These are phyloP conservation scores for Drosophila flavopinicola DNA, from an alignment of 2,888 invertebrate genomes.

Conservation along the genomic window DNA sequence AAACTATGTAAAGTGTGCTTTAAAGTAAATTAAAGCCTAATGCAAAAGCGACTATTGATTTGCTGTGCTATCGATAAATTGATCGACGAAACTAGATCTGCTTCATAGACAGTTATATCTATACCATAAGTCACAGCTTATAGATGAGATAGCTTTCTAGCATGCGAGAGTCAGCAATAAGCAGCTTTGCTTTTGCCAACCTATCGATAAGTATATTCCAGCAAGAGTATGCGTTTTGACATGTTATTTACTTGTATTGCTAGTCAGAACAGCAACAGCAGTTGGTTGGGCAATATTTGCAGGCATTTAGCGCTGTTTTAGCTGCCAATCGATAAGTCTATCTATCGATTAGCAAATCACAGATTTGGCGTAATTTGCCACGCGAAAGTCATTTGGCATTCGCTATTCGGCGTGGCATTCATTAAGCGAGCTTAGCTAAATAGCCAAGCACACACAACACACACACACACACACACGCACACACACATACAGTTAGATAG, in stretches of 20 bases:
- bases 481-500: neutral
- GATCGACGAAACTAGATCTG: no score
- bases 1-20: no score
- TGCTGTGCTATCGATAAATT: no score
- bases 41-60: no score
- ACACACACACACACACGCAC: slow-evolving; percentile 9
- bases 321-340: slow-evolving; percentile 22
- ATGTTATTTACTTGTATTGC: no score
- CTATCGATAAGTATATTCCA: neutral
- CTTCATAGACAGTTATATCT: no score
- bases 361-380: slow-evolving; percentile 15
- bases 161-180: neutral
- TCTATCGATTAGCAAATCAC: slow-evolving; percentile 20
- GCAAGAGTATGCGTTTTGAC: no score
- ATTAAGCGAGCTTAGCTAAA: slow-evolving; percentile 50
- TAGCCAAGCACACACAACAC: slow-evolving; percentile 34
- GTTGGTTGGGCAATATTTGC: neutral
- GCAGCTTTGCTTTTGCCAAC: neutral
- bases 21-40: no score
- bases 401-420: slow-evolving; percentile 29
- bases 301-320: neutral
- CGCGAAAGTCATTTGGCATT: slow-evolving; percentile 23
- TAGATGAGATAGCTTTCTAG: no score
- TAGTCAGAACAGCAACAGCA: no score
- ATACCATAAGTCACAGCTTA: no score